phyloP scores from a whole-genome alignment of 2,113 vertebrate genomes.

The Corvus moneduloides region DNA sequence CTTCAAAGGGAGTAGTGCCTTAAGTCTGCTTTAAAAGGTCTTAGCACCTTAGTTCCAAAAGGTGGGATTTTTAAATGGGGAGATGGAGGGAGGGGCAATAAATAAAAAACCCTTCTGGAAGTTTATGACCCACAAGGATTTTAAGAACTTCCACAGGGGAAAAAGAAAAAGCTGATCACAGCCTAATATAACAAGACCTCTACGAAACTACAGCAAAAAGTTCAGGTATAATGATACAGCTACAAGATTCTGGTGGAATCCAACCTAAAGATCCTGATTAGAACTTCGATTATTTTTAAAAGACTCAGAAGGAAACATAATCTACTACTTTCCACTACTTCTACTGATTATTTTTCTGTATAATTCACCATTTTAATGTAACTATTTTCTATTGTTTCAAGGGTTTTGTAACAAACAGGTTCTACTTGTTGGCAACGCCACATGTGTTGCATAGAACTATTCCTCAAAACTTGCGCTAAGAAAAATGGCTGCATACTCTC shows the following conservation, averaged over 20 bases:
- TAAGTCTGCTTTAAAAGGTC: neutral
- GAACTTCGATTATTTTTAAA: neutral
- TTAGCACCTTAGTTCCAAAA: neutral
- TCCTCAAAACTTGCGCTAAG: neutral
- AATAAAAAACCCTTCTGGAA: neutral
- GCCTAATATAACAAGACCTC: neutral
- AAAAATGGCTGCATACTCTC: accelerated
- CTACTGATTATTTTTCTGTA: neutral
- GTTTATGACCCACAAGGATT: neutral
- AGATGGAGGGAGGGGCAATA: accelerated
- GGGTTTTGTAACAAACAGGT: neutral
- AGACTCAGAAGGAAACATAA: neutral
- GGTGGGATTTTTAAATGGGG: neutral
- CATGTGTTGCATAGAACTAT: neutral
- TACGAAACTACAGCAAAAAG: neutral
- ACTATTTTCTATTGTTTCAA: neutral
- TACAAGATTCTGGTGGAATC: neutral
- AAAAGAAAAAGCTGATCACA: neutral
- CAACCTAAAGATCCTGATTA: neutral
- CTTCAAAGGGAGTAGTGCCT: neutral
- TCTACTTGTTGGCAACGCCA: neutral
- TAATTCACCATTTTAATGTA: neutral
- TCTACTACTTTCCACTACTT: neutral
- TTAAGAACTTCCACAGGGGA: neutral
- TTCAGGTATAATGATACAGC: neutral